Evolutionary conservation across 2,797 vertebrate genomes (phyloP).

Genomic region (Microtus obscurus): DNA sequence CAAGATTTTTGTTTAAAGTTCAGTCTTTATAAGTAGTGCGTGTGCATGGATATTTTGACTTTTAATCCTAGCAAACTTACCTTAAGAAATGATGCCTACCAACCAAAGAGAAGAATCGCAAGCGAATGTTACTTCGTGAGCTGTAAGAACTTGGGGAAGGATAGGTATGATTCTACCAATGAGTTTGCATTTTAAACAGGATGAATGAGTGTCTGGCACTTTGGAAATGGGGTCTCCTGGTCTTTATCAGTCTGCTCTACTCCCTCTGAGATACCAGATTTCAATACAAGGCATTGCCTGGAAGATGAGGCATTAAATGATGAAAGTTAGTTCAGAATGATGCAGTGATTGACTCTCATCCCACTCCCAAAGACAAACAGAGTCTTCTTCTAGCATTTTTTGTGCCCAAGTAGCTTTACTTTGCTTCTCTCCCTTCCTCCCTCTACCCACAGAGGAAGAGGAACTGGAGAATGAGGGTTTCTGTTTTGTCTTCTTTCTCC

Average conservation of each 20-base stretch:
- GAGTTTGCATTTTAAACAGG: conserved; percentile 39
- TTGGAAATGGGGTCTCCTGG: not conserved
- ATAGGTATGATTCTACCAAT: conserved; percentile 42
- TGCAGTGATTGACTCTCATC: conserved; percentile 1
- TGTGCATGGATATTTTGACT: not conserved
- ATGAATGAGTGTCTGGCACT: not conserved
- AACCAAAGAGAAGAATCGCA: conserved; percentile 58
- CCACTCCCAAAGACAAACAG: not conserved
- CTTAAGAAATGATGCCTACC: conserved; percentile 49
- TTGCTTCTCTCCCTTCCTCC: not conserved
- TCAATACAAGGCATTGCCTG: conserved; percentile 40
- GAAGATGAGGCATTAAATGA: not conserved
- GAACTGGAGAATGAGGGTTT: not conserved
- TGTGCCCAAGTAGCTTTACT: not conserved
- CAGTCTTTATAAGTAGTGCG: not conserved
- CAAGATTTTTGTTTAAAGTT: not conserved
- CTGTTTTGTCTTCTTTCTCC: not conserved
- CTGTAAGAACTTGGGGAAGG: not conserved
- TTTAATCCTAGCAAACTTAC: conserved; percentile 48
- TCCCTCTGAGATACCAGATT: conserved; percentile 35
- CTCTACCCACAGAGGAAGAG: not conserved
- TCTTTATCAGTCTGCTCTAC: not conserved
- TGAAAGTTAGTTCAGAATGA: conserved; percentile 45
- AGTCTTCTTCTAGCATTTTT: not conserved
- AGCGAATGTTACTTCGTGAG: conserved; percentile 69